Evolutionary conservation across 2,888 invertebrate genomes (phyloP).

Genomic region (Syritta pipiens): DNA sequence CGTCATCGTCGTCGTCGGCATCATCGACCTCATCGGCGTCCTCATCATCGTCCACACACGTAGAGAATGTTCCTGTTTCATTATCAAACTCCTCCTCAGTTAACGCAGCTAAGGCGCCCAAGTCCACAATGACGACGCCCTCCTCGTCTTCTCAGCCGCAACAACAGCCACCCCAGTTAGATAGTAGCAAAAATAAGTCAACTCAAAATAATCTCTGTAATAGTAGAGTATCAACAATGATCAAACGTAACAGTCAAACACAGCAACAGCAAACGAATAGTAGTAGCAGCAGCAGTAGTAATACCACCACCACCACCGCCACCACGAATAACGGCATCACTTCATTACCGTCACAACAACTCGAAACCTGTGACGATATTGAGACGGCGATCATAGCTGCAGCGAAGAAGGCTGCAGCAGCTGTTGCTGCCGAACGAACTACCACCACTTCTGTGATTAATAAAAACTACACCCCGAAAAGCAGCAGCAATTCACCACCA

Average conservation of each 20-base stretch:
- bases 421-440: slow-evolving; percentile 70
- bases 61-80: slow-evolving; percentile 46
- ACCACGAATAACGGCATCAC: slow-evolving; percentile 31
- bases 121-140: slow-evolving; percentile 36
- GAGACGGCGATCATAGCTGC: slow-evolving; percentile 77
- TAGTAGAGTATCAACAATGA: slow-evolving; percentile 69
- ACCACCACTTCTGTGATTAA: slow-evolving; percentile 49
- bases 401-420: slow-evolving; percentile 74
- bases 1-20: slow-evolving; percentile 35
- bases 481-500: slow-evolving; percentile 50
- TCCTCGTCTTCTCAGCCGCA: slow-evolving; percentile 34
- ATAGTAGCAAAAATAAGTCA: slow-evolving; percentile 43
- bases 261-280: slow-evolving; percentile 70
- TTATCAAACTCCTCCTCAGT: slow-evolving; percentile 15
- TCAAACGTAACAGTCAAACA: slow-evolving; percentile 64
- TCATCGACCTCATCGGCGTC: slow-evolving; percentile 39
- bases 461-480: slow-evolving; percentile 39
- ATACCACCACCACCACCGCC: slow-evolving; percentile 32
- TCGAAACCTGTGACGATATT: slow-evolving; percentile 78
- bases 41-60: slow-evolving; percentile 50
- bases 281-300: slow-evolving; percentile 66
- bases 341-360: slow-evolving; percentile 71
- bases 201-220: slow-evolving; percentile 65
- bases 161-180: slow-evolving; percentile 59
- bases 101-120: slow-evolving; percentile 52